Evolutionary conservation across 2,113 vertebrate species (phyloP), one percentile per base, ranked within the genome.

Genomic region (Dissostichus mawsoni): DNA sequence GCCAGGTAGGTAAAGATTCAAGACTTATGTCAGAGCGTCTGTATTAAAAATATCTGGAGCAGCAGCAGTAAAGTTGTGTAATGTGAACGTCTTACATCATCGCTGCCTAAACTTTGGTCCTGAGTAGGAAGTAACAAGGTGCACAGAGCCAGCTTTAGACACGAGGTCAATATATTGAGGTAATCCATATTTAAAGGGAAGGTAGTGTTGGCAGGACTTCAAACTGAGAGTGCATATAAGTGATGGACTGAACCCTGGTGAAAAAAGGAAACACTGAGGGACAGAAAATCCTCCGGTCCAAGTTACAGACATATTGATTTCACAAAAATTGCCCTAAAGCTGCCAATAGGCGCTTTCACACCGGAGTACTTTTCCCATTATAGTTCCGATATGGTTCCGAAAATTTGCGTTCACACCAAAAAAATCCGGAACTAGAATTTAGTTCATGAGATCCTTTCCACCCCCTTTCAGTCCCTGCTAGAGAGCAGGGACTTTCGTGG

Each of bases 71-170:
- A 23, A 13, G 62, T 73, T 83, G 51, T 41, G 25, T 61, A 73
- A 76, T 8, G 33, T 33, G 23, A 67, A 65, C 45, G 50, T 66
- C 69, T 90, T 87, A 87, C 65, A 87, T 88, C 86, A 88, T 53
- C 29, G 1, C 58, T 64, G 77, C 50, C 74, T 72, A 29, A 85
- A 74, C 74, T 59, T 69, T 58, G 80, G 71, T 25, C 63, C n/a
- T 45, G 70, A 71, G 87, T 78, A 41, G 87, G 90, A 73, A 82
- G 83, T 74, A 69, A 67, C 57, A 51, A 52, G 65, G 72, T 74
- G 41, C 56, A 59, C 56, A 61, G 65, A 76, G 70, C 66, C 41
- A 84, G n/a, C 56, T 78, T 74, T 47, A 82, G 55, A 81, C 52
- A 66, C 25, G 4, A 72, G 59, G 79, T 83, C 67, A 69, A 47